Evolutionary conservation across 2,113 vertebrate genomes (phyloP), one percentile per base, ranked within the genome.

Genomic region (Dicerorhinus sumatrensis): DNA sequence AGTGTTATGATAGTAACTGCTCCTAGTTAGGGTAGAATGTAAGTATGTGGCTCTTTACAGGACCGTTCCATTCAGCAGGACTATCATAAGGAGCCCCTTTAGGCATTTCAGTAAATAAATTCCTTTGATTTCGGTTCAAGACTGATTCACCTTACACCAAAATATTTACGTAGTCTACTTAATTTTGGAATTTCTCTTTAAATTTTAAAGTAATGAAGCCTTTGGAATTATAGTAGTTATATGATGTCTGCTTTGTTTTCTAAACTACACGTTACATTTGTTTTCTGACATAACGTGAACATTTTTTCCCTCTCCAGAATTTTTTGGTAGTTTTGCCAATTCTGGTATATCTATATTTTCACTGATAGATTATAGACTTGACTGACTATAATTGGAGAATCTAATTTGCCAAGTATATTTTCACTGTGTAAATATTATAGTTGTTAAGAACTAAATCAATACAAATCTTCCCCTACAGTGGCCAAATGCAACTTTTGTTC

Each of bases 131-230:
- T 39, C 18, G 8, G n/a, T 60, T 82, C 58, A 70, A 56, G 18
- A 86, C 21, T 77, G 17, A 92, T 89, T 92, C 29, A 33, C 58
- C 36, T 83, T 94, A 67, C 3, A 76, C 7, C 17, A 42, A 92
- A 75, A 72, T 65, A 58, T 81, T 48, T n/a, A 94, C 69, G n/a
- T 63, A 31, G 27, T 46, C 75, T 58, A 69, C 9, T 9, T 70
- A 70, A 91, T 91, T 89, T 82, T 60, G 65, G 6, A 84, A 73
- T 84, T 88, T 80, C 16, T 73, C 33, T 92, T 81, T 69, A 63
- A 93, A 62, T 75, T 91, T 79, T 93, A 87, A 90, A 51, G 39
- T 11, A 73, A 70, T 16, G 3, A 42, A 29, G 10, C 10, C 46
- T 76, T 91, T 87, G 6, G 3, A 75, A 67, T 39, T 72, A 58